Evolutionary conservation across 2,113 vertebrate genomes (phyloP).

Genomic region (Plecturocebus donacophilus): DNA sequence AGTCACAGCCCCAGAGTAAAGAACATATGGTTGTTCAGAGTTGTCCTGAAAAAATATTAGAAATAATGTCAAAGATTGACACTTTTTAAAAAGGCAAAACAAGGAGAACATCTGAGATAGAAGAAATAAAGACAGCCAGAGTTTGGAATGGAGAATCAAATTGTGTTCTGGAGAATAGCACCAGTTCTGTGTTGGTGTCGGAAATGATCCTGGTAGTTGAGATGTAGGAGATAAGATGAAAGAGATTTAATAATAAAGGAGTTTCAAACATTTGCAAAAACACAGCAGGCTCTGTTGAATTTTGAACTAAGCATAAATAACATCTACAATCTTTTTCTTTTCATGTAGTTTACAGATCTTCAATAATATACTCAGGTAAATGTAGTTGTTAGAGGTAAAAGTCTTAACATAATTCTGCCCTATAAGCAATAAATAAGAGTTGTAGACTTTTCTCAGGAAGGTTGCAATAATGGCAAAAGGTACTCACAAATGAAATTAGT

Average conservation of each 20-base stretch:
- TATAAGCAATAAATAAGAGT: neutral
- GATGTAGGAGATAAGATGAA: neutral
- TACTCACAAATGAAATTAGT: neutral
- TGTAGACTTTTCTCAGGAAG: neutral
- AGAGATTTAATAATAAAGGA: conserved; percentile 33
- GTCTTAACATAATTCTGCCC: neutral
- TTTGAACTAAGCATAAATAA: conserved; percentile 12
- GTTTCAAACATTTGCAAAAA: neutral
- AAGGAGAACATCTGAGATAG: neutral
- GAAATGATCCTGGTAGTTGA: neutral
- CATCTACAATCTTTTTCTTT: neutral
- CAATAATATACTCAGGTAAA: neutral
- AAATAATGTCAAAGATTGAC: neutral
- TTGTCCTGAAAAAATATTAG: neutral
- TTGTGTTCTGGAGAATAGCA: neutral
- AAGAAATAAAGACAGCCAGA: neutral
- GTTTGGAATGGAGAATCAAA: neutral
- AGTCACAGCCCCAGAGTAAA: neutral
- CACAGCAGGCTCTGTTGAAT: neutral
- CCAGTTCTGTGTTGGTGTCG: neutral
- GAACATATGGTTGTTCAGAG: neutral
- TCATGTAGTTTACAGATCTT: conserved; percentile 3
- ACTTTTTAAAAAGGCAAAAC: neutral
- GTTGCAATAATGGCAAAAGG: neutral
- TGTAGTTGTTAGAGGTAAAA: neutral